Evolutionary conservation across 2,797 vertebrate species (phyloP), one percentile per base, ranked within the genome.

Genomic region (Microctenopoma lineatum): DNA sequence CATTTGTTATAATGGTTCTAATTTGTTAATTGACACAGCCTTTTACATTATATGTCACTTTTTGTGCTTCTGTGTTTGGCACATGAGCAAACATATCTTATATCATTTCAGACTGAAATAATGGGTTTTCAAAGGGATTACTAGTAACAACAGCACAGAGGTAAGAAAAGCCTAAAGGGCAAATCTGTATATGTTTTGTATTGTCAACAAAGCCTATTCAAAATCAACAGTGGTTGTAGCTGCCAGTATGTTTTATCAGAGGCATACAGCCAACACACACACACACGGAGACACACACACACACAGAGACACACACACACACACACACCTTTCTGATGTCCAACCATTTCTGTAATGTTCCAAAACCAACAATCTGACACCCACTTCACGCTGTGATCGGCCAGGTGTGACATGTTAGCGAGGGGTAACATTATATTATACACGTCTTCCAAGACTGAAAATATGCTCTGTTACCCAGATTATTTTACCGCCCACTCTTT

Each of bases 131-230:
- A 13, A 47, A 36, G 52, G 38, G 29, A 18, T 57, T 29, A 21
- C 7, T 45, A 9, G 18, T 4, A 58, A 50, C 50, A 68, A 10
- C 11, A 42, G 27, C 4, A 16, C 13, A 27, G 44, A 32, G 18
- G 39, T 41, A 5, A 59, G 44, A 55, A 29, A 34, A 0, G 41
- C 11, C 38, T 7, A 29, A 77, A 54, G n/a, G 65, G 55, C 11
- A 5, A 21, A 0, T 32, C 41, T 46, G 60, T 29, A 42, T 5
- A 25, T 41, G 7, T 61, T 50, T 3, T 3, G 26, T n/a, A 12
- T n/a, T 25, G n/a, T 27, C 46, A 58, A 52, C 11, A 66, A 66
- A 47, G 52, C 11, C 11, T 26, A 21, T 21, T 25, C 15, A 16
- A 47, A 41, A 29, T 4, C 15, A 29, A 14, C 29, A 13, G 14